Base-by-base conservation (phyloP, 1,140 invertebrate genomes). In the Meloidogyne hapla region DNA sequence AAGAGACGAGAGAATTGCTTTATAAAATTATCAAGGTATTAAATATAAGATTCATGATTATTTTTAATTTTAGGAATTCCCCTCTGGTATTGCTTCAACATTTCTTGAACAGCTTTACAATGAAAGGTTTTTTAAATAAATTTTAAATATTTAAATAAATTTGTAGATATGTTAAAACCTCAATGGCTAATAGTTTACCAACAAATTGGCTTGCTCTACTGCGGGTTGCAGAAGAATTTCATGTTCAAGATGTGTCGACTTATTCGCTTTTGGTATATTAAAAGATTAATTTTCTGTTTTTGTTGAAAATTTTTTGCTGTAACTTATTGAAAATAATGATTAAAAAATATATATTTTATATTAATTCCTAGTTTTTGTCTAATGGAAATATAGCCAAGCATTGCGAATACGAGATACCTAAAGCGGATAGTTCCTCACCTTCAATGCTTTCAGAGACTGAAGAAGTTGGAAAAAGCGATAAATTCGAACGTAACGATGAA, bases 161-260 rank as follows among this genome's bases (percentile, higher is more conserved):
- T 78, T 61, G 45, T 6, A 77, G 76, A 77, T 77, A 75, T 61
- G 76, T 78, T 64, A n/a, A 78, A 69, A 75, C 45, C n/a, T 74
- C 74, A 4, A 66, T 77, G 28, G 75, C 75, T 23, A 75, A 25
- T 8, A 23, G 25, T n/a, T 63, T 77, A 38, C 70, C 76, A 13
- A 75, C 2, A 42, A 74, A 77, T 64, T 77, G 76, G 76, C 75
- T 77, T 9, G 15, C 28, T 21, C 56, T 69, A 25, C 21, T 77
- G 56, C 62, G 68, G 2, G 10, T 73, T 28, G 70, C 76, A 1
- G 76, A 74, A 66, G 76, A 77, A 69, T 77, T 77, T 42, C 74
- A 77, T n/a, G 69, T 77, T 13, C 65, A 69, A 21, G 71, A 77
- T 28, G 74, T 75, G n/a, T 75, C 74, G 0, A 75, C 74, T 18